Percentiles rank a stretch among this genome's conserved stretches.
Conservation (phyloP, 1,140 invertebrate species). For the Drosophila repleta region DNA sequence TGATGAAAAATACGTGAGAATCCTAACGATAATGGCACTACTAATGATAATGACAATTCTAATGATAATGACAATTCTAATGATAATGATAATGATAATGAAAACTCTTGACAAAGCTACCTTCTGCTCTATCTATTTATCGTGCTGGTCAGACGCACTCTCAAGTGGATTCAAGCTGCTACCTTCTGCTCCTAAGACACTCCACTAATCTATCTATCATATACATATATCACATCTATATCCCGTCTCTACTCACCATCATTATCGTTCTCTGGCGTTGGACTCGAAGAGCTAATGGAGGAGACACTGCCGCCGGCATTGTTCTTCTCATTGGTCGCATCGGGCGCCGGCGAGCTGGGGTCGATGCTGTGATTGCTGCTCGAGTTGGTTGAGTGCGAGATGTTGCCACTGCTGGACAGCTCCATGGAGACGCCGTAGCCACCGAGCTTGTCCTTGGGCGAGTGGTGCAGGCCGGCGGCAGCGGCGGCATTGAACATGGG, state of each 20-base stretch:
- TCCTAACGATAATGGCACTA: too few relatives aligned
- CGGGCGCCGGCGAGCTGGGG: constrained; percentile 74
- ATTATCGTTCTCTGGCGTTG: constrained; percentile 80
- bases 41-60: too few relatives aligned
- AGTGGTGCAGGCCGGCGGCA: constrained; percentile 56
- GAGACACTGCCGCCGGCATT: constrained; percentile 76
- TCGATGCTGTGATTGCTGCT: constrained; percentile 80
- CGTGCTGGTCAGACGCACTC: too few relatives aligned
- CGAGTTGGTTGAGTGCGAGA: constrained; percentile 77
- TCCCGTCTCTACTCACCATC: constrained; percentile 61
- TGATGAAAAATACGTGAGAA: too few relatives aligned
- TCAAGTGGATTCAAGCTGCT: not conserved
- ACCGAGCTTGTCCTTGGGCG: constrained; percentile 63
- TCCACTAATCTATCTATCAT: not conserved
- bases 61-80: too few relatives aligned
- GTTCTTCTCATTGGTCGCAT: constrained; percentile 68
- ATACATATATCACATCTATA: not conserved
- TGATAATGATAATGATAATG: too few relatives aligned
- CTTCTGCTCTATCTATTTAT: too few relatives aligned
- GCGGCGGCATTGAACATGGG: constrained; percentile 67
- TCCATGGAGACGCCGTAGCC: constrained; percentile 61
- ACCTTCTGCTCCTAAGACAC: not conserved
- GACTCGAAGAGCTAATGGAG: constrained; percentile 79
- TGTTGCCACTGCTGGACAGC: constrained; percentile 68
- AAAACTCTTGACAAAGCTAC: too few relatives aligned